A percentile compares a stretch with the other conserved stretches of the same genome.
These are phyloP conservation scores for Hipposideros armiger DNA, from an alignment of 2,113 vertebrate genomes.

Conservation along the genomic window DNA sequence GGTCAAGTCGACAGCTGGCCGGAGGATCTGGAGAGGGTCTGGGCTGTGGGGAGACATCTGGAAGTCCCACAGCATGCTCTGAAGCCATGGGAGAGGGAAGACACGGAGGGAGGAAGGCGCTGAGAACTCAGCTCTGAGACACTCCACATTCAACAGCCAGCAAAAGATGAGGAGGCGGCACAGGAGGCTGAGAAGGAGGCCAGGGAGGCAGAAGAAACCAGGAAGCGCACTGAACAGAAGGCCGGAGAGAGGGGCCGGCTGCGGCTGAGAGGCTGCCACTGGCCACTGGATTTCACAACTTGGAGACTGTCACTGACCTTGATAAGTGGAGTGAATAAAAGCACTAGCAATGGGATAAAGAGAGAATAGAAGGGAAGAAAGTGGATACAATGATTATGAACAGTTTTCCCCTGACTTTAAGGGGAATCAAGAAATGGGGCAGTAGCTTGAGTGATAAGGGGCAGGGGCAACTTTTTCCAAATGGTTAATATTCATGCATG, in stretches of 20 bases:
- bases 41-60: too few species aligned
- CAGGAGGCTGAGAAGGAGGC: neutral
- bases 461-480: neutral
- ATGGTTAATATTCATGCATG: neutral
- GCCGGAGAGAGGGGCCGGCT: neutral
- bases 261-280: neutral
- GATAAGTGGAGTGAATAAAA: neutral
- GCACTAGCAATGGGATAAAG: neutral
- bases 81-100: neutral
- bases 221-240: neutral
- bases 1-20: neutral
- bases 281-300: neutral
- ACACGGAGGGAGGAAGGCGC: too few species aligned
- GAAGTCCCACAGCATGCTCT: neutral
- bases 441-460: neutral
- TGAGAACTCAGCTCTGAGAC: neutral
- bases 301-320: neutral
- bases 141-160: neutral
- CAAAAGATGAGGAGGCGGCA: neutral
- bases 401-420: neutral
- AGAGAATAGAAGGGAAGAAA: neutral
- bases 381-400: neutral
- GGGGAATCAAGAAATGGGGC: neutral
- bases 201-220: neutral
- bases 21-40: neutral